Conservation (phyloP, 1,140 invertebrate genomes). For the Macrotrachela quadricornifera region DNA sequence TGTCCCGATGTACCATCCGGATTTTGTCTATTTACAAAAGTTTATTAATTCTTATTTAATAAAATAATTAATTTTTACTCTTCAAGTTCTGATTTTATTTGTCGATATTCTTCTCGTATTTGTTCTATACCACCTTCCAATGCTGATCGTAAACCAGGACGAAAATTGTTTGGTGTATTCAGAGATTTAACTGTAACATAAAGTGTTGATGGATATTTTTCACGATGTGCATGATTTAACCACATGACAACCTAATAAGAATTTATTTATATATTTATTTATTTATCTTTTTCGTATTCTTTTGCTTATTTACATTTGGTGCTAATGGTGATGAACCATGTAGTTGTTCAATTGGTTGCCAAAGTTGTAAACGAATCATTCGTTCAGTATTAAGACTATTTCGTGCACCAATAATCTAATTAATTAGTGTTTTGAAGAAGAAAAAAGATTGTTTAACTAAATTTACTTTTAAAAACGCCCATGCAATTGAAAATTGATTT, state of each 20-base stretch:
- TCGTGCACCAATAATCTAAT: slow-evolving; percentile 25
- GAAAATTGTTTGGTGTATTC: slow-evolving; percentile 15
- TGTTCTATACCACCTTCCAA: not conserved
- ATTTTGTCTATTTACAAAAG: no score
- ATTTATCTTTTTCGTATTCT: no score
- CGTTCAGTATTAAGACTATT: slow-evolving; percentile 34
- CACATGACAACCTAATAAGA: slow-evolving; percentile 16
- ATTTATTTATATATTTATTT: no score
- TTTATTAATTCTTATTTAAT: no score
- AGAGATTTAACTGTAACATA: slow-evolving; percentile 34
- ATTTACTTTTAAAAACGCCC: slow-evolving; percentile 42
- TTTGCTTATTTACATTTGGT: slow-evolving; percentile 21
- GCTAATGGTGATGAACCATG: slow-evolving; percentile 16
- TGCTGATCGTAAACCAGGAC: slow-evolving; percentile 17
- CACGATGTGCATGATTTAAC: slow-evolving; percentile 24
- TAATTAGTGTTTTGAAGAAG: not conserved
- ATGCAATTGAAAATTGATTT: slow-evolving; percentile 33
- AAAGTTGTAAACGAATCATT: slow-evolving; percentile 40
- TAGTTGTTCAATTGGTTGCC: slow-evolving; percentile 22
- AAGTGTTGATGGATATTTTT: slow-evolving; percentile 31
- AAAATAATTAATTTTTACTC: no score
- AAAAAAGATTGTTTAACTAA: not conserved
- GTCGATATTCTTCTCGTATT: not conserved
- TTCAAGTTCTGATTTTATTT: not conserved
- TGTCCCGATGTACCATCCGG: no score